Conservation (phyloP, 2,113 vertebrate genomes). For the Barbus barbus region DNA sequence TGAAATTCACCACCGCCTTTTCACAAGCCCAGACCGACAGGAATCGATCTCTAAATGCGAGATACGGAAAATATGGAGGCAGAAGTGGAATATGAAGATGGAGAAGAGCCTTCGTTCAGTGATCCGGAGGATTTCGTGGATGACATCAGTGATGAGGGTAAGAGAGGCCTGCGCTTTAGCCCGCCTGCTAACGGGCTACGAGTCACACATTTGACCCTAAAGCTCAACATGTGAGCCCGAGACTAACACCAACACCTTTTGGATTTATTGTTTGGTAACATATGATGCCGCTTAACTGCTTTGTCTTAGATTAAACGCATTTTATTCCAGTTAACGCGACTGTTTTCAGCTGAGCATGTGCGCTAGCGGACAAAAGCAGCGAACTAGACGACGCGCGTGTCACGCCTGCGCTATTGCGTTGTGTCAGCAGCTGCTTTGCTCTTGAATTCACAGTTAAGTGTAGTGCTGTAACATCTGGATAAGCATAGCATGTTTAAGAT, state of each 20-base stretch:
- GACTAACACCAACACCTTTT: not conserved
- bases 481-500: not conserved
- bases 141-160: conserved; percentile 92
- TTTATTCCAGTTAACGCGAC: not conserved
- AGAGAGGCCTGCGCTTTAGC: conserved; percentile 49
- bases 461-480: not conserved
- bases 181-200: not conserved
- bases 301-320: too few species aligned
- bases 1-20: not conserved
- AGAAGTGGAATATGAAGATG: conserved; percentile 77
- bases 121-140: conserved; percentile 92
- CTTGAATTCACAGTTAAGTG: too few species aligned
- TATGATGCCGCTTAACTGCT: too few species aligned
- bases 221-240: not conserved
- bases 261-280: not conserved
- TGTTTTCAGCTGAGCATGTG: not conserved
- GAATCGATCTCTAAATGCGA: conserved; percentile 65
- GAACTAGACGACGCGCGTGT: not conserved
- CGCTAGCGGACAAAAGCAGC: conserved; percentile 17
- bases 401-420: too few species aligned
- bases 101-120: conserved; percentile 92
- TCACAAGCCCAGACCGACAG: not conserved
- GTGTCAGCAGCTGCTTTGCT: not conserved
- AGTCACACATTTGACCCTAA: not conserved
- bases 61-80: conserved; percentile 78